These are phyloP conservation scores for Melolontha melolontha DNA, from an alignment of 2,888 invertebrate species.

Conservation along the genomic window DNA sequence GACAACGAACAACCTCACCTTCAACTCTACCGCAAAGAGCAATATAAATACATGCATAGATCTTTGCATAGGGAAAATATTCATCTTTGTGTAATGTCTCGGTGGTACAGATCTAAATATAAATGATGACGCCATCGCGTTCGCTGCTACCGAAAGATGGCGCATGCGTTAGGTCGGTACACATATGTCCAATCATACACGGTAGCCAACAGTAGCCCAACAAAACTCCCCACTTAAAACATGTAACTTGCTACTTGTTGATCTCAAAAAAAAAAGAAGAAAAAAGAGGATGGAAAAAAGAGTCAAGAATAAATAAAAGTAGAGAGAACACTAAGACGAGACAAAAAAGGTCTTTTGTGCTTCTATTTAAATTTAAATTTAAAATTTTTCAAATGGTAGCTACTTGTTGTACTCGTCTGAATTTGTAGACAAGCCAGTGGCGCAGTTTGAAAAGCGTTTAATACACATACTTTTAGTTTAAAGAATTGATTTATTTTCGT, in stretches of 20 bases:
- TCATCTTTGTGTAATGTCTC: background rate
- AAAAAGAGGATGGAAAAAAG: constrained; percentile 3
- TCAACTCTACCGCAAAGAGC: background rate
- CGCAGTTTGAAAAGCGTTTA: no score
- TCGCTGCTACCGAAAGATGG: constrained; percentile 36
- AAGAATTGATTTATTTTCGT: no score
- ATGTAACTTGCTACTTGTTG: constrained; percentile 26
- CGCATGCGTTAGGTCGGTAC: constrained; percentile 43
- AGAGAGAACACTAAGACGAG: no score
- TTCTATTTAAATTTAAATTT: no score
- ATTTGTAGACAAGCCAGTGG: no score
- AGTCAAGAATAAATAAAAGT: background rate
- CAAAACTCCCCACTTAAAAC: constrained; percentile 41
- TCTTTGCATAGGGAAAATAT: constrained; percentile 2
- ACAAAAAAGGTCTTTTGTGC: no score
- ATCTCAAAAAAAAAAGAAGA: constrained; percentile 7
- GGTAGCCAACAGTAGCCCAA: constrained; percentile 44
- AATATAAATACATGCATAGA: background rate
- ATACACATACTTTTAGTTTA: no score
- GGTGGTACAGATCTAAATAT: constrained; percentile 19
- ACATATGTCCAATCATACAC: constrained; percentile 45
- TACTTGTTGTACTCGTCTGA: no score
- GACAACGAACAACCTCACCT: no score
- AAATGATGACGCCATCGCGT: constrained; percentile 30
- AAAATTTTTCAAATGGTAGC: no score